These are phyloP conservation scores for Phoenicopterus ruber DNA, from an alignment of 2,113 vertebrate species.

Conservation along the genomic window DNA sequence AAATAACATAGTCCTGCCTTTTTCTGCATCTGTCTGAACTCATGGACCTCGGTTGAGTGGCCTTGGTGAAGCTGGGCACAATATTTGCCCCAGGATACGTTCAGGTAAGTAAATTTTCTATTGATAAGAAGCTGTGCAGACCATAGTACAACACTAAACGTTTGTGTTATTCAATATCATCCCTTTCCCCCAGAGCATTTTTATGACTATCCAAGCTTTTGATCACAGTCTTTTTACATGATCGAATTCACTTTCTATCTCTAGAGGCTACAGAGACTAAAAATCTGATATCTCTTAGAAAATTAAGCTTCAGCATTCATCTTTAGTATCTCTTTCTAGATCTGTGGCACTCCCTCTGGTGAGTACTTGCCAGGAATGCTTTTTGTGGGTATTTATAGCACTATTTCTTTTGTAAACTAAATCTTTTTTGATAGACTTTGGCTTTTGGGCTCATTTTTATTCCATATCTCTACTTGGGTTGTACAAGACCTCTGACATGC, in stretches of 20 bases:
- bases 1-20: not conserved
- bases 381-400: constrained; percentile 50
- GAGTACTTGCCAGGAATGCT: constrained; percentile 33
- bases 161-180: not conserved
- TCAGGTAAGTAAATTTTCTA: not conserved
- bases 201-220: not conserved
- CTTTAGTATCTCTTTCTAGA: constrained; percentile 33
- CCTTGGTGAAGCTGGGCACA: not conserved
- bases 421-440: constrained; percentile 33
- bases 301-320: constrained; percentile 43
- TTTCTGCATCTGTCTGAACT: not conserved
- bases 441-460: constrained; percentile 37
- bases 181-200: not conserved
- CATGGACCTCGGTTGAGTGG: not conserved
- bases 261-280: constrained; percentile 1
- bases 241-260: constrained; percentile 5
- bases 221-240: not conserved
- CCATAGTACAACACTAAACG: not conserved
- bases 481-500: constrained; percentile 9
- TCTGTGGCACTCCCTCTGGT: constrained; percentile 42
- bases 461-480: constrained; percentile 12
- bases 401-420: not conserved
- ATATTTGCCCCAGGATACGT: not conserved
- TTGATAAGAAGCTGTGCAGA: not conserved
- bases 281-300: constrained; percentile 31